Conservation (phyloP, 2,797 vertebrate genomes). For the Pagetopsis macropterus region DNA sequence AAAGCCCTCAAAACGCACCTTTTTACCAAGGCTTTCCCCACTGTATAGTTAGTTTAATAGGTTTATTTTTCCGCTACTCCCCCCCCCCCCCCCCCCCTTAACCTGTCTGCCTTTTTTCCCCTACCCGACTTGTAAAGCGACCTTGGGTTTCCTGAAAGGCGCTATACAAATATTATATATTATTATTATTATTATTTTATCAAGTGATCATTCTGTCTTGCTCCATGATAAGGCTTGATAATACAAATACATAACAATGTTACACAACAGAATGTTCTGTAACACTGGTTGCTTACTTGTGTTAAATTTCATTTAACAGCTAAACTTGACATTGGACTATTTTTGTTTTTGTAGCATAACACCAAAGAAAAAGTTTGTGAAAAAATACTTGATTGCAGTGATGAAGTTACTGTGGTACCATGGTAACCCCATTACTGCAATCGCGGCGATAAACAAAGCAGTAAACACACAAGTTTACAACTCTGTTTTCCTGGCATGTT, state of each 20-base stretch:
- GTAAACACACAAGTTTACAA: conserved; percentile 60
- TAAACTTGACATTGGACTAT: background rate
- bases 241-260: background rate
- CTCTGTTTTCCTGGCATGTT: conserved; percentile 48
- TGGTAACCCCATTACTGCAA: conserved; percentile 31
- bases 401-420: background rate
- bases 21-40: too few relatives aligned
- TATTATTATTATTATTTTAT: background rate
- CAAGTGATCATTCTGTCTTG: background rate
- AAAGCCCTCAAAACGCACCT: too few relatives aligned
- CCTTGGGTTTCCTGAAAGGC: too few relatives aligned
- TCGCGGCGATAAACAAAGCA: conserved; percentile 59
- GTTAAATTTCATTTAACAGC: background rate
- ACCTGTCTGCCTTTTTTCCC: too few relatives aligned
- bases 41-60: too few relatives aligned
- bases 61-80: too few relatives aligned
- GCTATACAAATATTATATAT: too few relatives aligned
- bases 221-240: background rate
- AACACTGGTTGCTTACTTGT: background rate
- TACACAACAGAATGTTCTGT: background rate
- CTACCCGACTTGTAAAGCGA: too few relatives aligned
- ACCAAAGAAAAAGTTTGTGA: too few relatives aligned
- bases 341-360: too few relatives aligned
- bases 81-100: too few relatives aligned
- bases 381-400: too few relatives aligned